Evolutionary conservation across 2,113 vertebrate species (phyloP), one percentile per base, ranked within the genome.

Genomic region (Actinemys pallida): DNA sequence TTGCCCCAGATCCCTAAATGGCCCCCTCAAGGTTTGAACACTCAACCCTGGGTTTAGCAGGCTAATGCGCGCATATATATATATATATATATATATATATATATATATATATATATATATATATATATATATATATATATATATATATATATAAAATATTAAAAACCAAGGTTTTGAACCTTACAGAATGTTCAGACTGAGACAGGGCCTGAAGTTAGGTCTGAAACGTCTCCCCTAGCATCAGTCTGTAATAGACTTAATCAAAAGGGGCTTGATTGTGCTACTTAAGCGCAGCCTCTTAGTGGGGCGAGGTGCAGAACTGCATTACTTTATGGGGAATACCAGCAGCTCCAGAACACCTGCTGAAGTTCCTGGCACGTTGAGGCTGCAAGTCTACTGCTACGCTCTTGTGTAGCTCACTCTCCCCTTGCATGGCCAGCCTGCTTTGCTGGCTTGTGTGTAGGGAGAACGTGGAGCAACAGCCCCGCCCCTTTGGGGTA

Each of bases 371-470:
- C 29, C 72, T 62, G 29, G 59, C 59, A 31, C 59, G 35, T 62
- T 16, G 29, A 35, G 6, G 29, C 12, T 14, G 13, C n/a, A 83
- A 72, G 57, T 52, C 22, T 50, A 24, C 47, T 45, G 45, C 47
- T 45, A 4, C 3, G 6, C 1, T 29, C 86, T 83, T 13, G 19
- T 0, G 0, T 3, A 9, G n/a, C 22, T 95, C 5, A 42, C 57
- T 24, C 19, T 82, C n/a, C 78, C 29, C 5, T 59, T 11, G 27
- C 27, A 59, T 27, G 10, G 25, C 10, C 29, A 16, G 12, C 29
- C 13, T 6, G 12, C 12, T 5, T 4, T 5, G 19, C 42, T 90
- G 93, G 82, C 25, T 84, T 3, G 1, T 39, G 50, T 78, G 24
- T 9, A 16, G 8, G 22, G 45, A 54, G 53, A 83, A 56, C 14